Evolutionary conservation across 2,113 vertebrate species (phyloP).

Genomic region (Synodontis membranacea): DNA sequence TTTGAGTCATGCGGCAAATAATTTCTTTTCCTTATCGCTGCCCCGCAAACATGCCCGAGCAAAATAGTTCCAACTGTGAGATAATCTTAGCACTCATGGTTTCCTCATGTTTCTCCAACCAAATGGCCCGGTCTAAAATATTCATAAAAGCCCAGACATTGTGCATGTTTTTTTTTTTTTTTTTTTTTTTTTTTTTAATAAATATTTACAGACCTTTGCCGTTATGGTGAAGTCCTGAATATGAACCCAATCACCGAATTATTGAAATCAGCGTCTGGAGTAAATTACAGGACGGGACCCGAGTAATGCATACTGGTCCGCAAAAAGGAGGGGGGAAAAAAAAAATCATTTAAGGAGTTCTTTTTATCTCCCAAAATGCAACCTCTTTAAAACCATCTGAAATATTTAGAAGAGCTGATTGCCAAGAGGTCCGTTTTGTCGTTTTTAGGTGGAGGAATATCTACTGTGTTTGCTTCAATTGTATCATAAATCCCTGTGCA

Average conservation of each 20-base stretch:
- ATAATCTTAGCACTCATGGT: conserved; percentile 21
- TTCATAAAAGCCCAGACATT: conserved; percentile 1
- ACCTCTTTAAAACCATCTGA: conserved; percentile 54
- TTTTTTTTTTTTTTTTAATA: not conserved
- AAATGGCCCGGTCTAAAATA: conserved; percentile 23
- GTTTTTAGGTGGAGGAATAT: conserved; percentile 42
- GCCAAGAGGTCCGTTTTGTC: conserved; percentile 60
- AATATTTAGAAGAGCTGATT: conserved; percentile 68
- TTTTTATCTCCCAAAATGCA: not conserved
- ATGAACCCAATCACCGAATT: conserved; percentile 9
- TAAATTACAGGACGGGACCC: not conserved
- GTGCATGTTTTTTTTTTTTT: not conserved
- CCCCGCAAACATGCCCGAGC: conserved; percentile 13
- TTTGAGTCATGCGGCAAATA: conserved; percentile 1
- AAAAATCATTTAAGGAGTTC: conserved; percentile 8
- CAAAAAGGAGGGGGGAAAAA: no score
- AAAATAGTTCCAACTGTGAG: conserved; percentile 30
- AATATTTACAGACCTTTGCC: conserved; percentile 16
- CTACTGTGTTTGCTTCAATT: conserved; percentile 54
- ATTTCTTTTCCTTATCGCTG: conserved; percentile 25
- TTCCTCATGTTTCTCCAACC: conserved; percentile 25
- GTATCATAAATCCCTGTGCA: conserved; percentile 61
- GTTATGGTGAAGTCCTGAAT: not conserved
- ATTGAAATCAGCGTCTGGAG: not conserved
- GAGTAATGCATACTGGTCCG: not conserved